A percentile compares a stretch with the other conserved stretches of the same genome.
phyloP scores from a whole-genome alignment of 2,113 vertebrate species.

The Hippocampus zosterae region DNA sequence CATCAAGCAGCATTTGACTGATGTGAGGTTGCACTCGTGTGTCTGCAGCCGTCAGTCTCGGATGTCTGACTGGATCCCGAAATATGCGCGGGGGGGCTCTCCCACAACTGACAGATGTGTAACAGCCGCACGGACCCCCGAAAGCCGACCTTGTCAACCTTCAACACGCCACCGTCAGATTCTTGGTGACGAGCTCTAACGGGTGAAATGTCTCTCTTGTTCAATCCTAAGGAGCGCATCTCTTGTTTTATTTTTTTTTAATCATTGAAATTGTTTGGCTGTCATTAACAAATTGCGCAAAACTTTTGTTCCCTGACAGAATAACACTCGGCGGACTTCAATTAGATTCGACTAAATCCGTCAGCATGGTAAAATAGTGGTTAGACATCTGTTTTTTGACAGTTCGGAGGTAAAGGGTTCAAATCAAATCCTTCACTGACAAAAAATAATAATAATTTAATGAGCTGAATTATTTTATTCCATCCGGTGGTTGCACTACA shows the following conservation, averaged over 20 bases:
- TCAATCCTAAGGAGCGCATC: constrained; percentile 24
- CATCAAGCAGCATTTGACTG: constrained; percentile 42
- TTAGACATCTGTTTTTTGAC: not conserved
- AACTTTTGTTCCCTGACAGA: not conserved
- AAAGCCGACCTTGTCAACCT: constrained; percentile 57
- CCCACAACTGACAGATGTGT: constrained; percentile 64
- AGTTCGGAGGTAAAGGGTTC: not conserved
- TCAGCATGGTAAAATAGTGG: not conserved
- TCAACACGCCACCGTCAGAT: constrained; percentile 52
- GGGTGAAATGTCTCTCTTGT: constrained; percentile 44
- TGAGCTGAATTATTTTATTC: too few relatives aligned
- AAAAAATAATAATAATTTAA: too few relatives aligned
- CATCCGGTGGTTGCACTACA: too few relatives aligned
- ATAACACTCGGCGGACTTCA: not conserved
- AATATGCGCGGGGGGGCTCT: constrained; percentile 46
- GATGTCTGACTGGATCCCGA: constrained; percentile 57
- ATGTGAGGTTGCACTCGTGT: constrained; percentile 57
- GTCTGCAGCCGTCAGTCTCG: constrained; percentile 59
- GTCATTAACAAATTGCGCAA: not conserved
- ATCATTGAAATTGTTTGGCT: constrained; percentile 22
- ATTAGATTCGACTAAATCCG: not conserved
- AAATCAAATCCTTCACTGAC: too few relatives aligned
- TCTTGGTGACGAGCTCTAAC: constrained; percentile 41
- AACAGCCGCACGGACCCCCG: constrained; percentile 43
- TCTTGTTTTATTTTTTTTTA: constrained; percentile 10